Evolutionary conservation across 2,888 invertebrate species (phyloP).

Genomic region (Cataglyphis rosenhaueri): DNA sequence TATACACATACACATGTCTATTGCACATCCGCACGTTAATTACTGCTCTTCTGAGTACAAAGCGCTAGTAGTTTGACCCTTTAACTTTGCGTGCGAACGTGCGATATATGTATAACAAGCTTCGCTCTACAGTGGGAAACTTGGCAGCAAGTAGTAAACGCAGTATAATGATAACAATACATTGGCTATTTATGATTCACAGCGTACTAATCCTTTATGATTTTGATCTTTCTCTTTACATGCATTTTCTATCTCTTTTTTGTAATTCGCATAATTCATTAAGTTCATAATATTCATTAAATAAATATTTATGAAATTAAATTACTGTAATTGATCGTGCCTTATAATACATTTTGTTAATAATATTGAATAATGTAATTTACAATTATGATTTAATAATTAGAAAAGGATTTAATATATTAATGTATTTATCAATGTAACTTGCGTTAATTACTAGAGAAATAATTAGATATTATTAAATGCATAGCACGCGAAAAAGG

Average conservation of each 20-base stretch:
- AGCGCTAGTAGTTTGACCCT: slow-evolving; percentile 23
- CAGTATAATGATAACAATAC: slow-evolving; percentile 2
- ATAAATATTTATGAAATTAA: slow-evolving; percentile 1
- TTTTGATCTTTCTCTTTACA: not conserved
- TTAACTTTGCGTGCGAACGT: not conserved
- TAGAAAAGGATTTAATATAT: slow-evolving; percentile 1
- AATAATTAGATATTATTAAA: slow-evolving; percentile 38
- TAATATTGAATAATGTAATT: slow-evolving; percentile 13
- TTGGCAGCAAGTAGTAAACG: not conserved
- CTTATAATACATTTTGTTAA: not conserved
- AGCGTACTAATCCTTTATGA: not conserved
- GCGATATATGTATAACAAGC: not conserved
- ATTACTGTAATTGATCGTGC: not conserved
- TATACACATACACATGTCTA: not conserved
- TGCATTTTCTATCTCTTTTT: not conserved
- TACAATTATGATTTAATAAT: not conserved
- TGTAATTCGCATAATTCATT: not conserved
- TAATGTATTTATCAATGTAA: not conserved
- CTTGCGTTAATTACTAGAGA: slow-evolving; percentile 13
- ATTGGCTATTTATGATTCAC: not conserved
- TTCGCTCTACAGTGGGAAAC: slow-evolving; percentile 30
- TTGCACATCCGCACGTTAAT: slow-evolving; percentile 6
- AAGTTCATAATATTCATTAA: not conserved
- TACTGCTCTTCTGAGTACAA: not conserved
- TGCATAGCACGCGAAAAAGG: not conserved